Evolutionary conservation across 2,888 invertebrate species (phyloP), one percentile per base, ranked within the genome.

Genomic region (Danaus chrysippus): DNA sequence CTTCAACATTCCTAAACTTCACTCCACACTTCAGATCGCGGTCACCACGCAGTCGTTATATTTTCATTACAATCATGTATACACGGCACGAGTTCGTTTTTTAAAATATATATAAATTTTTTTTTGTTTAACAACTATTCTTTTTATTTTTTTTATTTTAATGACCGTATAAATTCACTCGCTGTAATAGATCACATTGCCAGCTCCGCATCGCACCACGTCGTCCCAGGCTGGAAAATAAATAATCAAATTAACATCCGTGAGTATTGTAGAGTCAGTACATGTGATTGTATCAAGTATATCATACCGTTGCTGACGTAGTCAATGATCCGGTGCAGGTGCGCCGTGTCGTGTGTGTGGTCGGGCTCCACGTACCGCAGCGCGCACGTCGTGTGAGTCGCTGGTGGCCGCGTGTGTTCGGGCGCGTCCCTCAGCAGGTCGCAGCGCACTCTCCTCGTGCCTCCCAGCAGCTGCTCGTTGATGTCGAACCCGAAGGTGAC

Each of bases 401-500:
- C 65, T 71, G 68, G 73, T 53, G 74, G 75, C 76, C n/a, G 66
- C 63, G 76, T 75, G 71, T 79, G 64, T 49, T 64, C 66, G 52
- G 61, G 56, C 59, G 64, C 76, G 54, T 68, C 66, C 66, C 66
- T 63, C 67, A 59, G 61, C 70, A 71, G 73, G 69, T 66, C 70
- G 69, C 59, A 64, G 67, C 69, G 63, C 70, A 65, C 67, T 42
- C 84, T 65, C 52, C 65, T 65, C 54, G 68, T 62, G 43, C 87
- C 88, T 64, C 91, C 88, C 73, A 95, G 85, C 74, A 95, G 89
- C 79, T 94, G 93, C 83, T 95, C 94, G 84, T 95, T 95, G 65
- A 95, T 89, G 77, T 95, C 95, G 84, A 95, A 95, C 12, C 96
- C 96, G 83, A 97, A 97, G 44, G 95, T 96, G 63, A 96, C 92